These are phyloP conservation scores for Cheilosia vulpina DNA, from an alignment of 2,888 invertebrate genomes.

Conservation along the genomic window DNA sequence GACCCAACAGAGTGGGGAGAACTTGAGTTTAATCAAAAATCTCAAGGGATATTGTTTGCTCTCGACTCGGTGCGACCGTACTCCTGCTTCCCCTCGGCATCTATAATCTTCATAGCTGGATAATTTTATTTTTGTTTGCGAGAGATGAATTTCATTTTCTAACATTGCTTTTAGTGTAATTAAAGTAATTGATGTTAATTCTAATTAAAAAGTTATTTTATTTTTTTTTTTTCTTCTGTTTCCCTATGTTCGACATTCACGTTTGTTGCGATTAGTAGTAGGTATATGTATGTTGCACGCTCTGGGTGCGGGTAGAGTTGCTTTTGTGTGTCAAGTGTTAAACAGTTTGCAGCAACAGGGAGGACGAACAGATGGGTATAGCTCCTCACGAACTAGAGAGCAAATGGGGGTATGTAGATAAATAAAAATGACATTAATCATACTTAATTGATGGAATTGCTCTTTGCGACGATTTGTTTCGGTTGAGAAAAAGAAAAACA, in stretches of 20 bases:
- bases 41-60: conserved; percentile 56
- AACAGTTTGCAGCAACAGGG: conserved; percentile 28
- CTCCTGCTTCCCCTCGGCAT: neutral
- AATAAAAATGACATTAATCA: conserved; percentile 65
- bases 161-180: conserved; percentile 71
- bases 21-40: conserved; percentile 73
- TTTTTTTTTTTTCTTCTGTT: neutral
- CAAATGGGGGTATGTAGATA: conserved; percentile 7
- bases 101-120: conserved; percentile 31
- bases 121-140: conserved; percentile 64
- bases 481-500: conserved; percentile 14
- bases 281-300: neutral
- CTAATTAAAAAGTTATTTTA: conserved; percentile 72
- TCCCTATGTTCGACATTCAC: conserved; percentile 4
- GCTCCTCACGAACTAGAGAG: neutral
- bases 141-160: conserved; percentile 72
- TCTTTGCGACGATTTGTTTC: conserved; percentile 59
- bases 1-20: conserved; percentile 13
- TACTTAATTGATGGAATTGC: conserved; percentile 64
- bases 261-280: neutral
- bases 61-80: neutral
- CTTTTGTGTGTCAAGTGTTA: conserved; percentile 32
- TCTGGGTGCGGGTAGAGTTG: conserved; percentile 18
- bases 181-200: conserved; percentile 74
- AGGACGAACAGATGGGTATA: neutral